Base-by-base conservation (phyloP, 2,797 vertebrate species). In the Sphaeramia orbicularis region DNA sequence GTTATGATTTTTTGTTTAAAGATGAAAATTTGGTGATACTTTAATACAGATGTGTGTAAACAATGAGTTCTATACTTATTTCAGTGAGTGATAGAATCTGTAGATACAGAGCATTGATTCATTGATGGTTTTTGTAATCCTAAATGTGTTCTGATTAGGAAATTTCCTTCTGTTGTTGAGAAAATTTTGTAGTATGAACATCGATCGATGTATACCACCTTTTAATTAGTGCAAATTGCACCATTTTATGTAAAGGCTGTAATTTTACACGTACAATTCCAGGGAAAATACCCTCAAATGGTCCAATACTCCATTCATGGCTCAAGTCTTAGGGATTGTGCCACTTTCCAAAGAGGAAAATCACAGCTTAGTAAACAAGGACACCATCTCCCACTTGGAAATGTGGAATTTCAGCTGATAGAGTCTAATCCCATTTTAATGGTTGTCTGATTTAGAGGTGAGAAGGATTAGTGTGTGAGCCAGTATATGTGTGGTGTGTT, bases 381-480 rank as follows among this genome's bases (percentile, higher is more conserved):
- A 76, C 79, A 81, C 79, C 80, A 85, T 85, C 81, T 89, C 84
- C 70, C 10, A 56, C 86, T 84, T 78, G 66, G 86, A 90, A 85
- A 91, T 71, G 71, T 71, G 78, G 80, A 85, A 84, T 90, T 89
- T 87, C 78, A 81, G 84, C 80, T 80, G 83, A 91, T 86, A 73
- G 82, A 51, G 81, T 78, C 73, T 93, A 94, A 93, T 93, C 92
- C 86, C 65, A 91, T 93, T 92, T 93, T 83, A 92, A 92, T 89
- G 92, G 81, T 91, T 93, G 92, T 93, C 92, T 93, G 91, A 92
- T 93, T 92, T 91, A 78, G 88, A 86, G 86, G 87, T 87, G 87
- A 91, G 80, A 60, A 55, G 89, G 90, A 93, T 92, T 91, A 92
- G 60, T 13, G 38, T 18, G 65, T 16, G 72, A 48, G 55, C n/a